A percentile compares a stretch with the other conserved stretches of the same genome.
Conservation (phyloP, 37 sponge, comb jelly and placozoan genomes). For the Aplysina aerophoba region DNA sequence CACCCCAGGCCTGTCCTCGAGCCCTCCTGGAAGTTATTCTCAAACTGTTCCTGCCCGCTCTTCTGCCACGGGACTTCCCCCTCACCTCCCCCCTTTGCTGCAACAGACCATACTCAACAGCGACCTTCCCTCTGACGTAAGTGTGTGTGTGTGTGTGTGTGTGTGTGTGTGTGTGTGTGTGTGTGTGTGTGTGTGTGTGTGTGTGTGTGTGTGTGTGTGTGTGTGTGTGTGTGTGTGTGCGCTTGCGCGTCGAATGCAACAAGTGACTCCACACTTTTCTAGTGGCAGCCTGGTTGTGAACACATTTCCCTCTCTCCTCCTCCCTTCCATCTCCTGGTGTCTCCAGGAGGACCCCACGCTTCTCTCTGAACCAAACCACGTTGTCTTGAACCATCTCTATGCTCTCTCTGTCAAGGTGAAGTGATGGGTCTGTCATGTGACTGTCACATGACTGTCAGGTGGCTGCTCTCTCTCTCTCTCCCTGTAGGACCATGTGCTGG, state of each 20-base stretch:
- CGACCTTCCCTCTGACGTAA: constrained; percentile 47
- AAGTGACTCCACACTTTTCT: too few species aligned
- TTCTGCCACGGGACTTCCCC: constrained; percentile 78
- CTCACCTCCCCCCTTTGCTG: constrained; percentile 75
- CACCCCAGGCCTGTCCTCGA: constrained; percentile 20
- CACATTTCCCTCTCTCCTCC: background rate
- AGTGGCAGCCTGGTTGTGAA: too few species aligned
- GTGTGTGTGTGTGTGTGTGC: too few species aligned
- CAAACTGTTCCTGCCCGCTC: constrained; percentile 68
- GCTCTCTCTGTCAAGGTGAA: constrained; percentile 82
- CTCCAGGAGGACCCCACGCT: constrained; percentile 73
- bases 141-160: too few species aligned
- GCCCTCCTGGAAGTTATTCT: constrained; percentile 71
- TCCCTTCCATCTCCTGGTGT: background rate
- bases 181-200: too few species aligned
- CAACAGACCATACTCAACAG: constrained; percentile 54
- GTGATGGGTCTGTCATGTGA: background rate
- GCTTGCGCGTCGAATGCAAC: too few species aligned
- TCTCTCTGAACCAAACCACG: constrained; percentile 76
- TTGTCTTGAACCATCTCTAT: constrained; percentile 85
- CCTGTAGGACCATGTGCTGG: constrained; percentile 78
- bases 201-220: too few species aligned
- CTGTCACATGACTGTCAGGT: background rate
- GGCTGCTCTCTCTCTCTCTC: background rate
- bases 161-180: too few species aligned